These are phyloP conservation scores for Phalacrocorax pelagicus DNA, from an alignment of 2,113 vertebrate species.

Conservation along the genomic window DNA sequence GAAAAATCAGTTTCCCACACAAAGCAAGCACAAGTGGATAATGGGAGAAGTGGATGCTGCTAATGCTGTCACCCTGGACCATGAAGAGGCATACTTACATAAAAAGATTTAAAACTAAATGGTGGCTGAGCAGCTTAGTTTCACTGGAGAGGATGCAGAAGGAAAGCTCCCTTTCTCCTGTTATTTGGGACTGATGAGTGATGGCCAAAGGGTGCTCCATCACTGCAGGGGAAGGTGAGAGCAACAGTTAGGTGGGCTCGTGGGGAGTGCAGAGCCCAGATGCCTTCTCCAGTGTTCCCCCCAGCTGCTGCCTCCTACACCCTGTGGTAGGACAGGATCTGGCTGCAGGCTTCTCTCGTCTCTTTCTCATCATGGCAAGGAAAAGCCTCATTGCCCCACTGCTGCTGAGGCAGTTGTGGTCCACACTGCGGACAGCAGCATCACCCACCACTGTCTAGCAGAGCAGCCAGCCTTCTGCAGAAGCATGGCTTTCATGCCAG, in stretches of 20 bases:
- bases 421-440: not conserved
- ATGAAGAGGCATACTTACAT: too few species aligned
- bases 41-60: not conserved
- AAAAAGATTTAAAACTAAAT: not conserved
- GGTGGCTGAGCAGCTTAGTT: not conserved
- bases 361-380: not conserved
- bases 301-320: not conserved
- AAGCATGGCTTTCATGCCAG: rapidly evolving
- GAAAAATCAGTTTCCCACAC: not conserved
- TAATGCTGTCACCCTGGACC: not conserved
- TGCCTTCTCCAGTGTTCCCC: not conserved
- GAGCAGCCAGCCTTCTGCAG: not conserved
- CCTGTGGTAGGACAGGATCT: not conserved
- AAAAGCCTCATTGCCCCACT: not conserved
- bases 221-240: not conserved
- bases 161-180: not conserved
- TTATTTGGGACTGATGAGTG: not conserved
- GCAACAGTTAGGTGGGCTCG: not conserved
- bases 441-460: rapidly evolving
- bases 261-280: not conserved
- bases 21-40: not conserved
- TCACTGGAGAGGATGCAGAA: not conserved
- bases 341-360: not conserved
- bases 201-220: not conserved
- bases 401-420: not conserved